These are phyloP conservation scores for Callocephalon fimbriatum DNA, from an alignment of 2,113 vertebrate species.

Conservation along the genomic window DNA sequence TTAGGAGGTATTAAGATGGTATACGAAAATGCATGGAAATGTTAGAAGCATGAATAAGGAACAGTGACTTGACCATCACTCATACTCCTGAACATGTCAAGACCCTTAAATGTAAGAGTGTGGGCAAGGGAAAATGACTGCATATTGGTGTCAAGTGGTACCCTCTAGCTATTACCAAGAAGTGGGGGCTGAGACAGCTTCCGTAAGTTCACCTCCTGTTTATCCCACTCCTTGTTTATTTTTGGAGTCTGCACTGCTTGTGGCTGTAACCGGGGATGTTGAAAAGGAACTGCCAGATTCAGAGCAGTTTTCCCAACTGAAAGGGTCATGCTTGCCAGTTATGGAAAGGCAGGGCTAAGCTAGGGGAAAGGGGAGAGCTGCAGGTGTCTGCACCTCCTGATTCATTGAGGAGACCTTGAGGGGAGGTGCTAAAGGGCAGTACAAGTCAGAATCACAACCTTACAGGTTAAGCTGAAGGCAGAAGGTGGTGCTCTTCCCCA, in stretches of 20 bases:
- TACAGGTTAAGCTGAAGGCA: neutral
- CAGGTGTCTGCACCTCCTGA: neutral
- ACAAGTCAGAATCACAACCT: neutral
- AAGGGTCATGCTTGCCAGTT: neutral
- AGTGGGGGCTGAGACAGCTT: constrained; percentile 52
- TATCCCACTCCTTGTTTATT: constrained; percentile 59
- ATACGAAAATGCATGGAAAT: neutral
- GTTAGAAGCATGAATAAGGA: neutral
- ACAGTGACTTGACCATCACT: neutral
- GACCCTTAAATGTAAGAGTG: neutral
- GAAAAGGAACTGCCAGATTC: constrained; percentile 13
- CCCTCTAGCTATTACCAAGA: neutral
- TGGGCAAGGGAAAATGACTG: neutral
- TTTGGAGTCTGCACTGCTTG: neutral
- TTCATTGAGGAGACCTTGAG: neutral
- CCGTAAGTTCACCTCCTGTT: constrained; percentile 56
- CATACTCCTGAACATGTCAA: neutral
- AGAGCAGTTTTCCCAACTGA: neutral
- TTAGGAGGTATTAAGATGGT: neutral
- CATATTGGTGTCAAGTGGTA: neutral
- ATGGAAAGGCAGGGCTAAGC: neutral
- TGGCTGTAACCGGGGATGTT: neutral
- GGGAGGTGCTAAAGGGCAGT: neutral
- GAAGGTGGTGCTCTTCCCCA: neutral
- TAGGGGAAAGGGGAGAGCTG: neutral